Conservation (phyloP, 30 jellyfish, hydroid and myxozoan species). For the Phacellophora camtschatica region DNA sequence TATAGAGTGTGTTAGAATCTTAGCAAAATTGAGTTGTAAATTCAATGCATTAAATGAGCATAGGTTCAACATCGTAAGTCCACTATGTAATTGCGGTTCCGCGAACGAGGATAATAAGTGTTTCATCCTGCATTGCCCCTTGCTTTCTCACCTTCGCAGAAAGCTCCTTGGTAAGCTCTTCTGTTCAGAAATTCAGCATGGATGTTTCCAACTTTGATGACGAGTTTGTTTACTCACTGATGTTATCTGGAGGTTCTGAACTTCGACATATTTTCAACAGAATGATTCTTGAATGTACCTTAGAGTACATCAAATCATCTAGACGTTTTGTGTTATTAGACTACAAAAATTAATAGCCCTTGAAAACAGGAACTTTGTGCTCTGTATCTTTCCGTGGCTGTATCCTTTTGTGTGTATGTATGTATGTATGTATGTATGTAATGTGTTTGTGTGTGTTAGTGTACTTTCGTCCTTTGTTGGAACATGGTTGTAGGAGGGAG, state of each 20-base stretch:
- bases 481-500: background rate
- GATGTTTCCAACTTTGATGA: constrained; percentile 25
- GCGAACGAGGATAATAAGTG: constrained; percentile 22
- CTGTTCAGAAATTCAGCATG: background rate
- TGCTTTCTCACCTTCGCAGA: background rate
- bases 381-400: background rate
- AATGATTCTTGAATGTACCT: constrained; percentile 34
- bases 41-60: background rate
- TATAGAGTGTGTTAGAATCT: constrained; percentile 7
- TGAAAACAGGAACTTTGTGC: background rate
- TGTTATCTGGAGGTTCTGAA: constrained; percentile 24
- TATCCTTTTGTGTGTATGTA: background rate
- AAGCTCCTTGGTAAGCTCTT: constrained; percentile 37
- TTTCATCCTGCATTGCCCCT: constrained; percentile 50
- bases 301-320: too few relatives aligned
- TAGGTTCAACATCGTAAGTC: constrained; percentile 4
- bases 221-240: constrained; percentile 6
- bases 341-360: too few relatives aligned
- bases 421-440: too few relatives aligned
- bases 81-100: constrained; percentile 36
- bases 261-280: constrained; percentile 15
- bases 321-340: too few relatives aligned
- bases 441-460: background rate
- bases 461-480: background rate
- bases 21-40: background rate